Base-by-base conservation (phyloP, 1,140 invertebrate genomes). In the Idris sp. region DNA sequence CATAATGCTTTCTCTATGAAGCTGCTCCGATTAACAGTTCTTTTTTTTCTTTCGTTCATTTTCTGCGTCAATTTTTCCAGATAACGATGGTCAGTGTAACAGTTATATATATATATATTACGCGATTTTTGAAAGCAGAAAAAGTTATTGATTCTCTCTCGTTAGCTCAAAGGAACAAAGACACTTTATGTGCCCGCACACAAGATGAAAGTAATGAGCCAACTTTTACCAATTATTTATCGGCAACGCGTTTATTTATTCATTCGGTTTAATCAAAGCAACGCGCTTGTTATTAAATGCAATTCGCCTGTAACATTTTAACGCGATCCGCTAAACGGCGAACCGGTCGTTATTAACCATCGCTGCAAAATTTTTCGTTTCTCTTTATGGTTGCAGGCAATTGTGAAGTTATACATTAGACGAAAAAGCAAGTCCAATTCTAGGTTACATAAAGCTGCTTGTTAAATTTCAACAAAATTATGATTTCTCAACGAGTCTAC, bases 1-100 rank as follows among this genome's bases (percentile, higher is more conserved):
- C 54, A 69, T 54, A 69, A 61, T 69, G 65, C 54, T 69, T 61
- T 61, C 65, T 69, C 65, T 69, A 61, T 69, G 65, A 69, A n/a
- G n/a, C n/a, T 43, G 14, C 54, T 51, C 53, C 8, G 33, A 18
- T 30, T 26, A 9, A 69, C 65, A 61, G 38, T 31, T 28, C 10
- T 58, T 30, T 58, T 58, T 58, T 31, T 65, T 19, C 13, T 35
- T 33, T 41, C 33, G 19, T 22, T 22, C 19, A n/a, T 26, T 30
- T 31, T 30, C 0, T 16, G 6, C 33, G 19, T 33, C 53, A 9
- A n/a, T n/a, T n/a, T n/a, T n/a, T n/a, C n/a, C n/a, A n/a, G n/a
- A 44, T 58, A 58, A 68, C 53, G 53, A 49, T 18, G n/a, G 40
- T 36, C 19, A n/a, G 40, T 36, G 30, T 35, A 68, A 68, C 64